Percentiles rank a stretch among this genome's conserved stretches.
These are phyloP conservation scores for Echinometra lucunter DNA, from an alignment of 53 echinoderm and acorn worm species.

Conservation along the genomic window DNA sequence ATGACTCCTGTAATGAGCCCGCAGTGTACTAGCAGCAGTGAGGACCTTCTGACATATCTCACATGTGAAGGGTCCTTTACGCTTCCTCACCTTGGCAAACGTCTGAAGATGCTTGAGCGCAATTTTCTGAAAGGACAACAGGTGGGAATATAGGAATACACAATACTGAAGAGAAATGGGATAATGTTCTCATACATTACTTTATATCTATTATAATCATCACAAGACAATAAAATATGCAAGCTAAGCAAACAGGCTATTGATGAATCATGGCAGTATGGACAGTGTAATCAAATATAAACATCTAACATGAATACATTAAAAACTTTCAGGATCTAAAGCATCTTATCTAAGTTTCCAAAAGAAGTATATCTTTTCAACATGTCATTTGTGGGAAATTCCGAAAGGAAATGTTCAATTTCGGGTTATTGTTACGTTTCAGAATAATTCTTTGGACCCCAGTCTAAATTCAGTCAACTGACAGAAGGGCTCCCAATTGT, in stretches of 20 bases:
- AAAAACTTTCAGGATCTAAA: too few relatives aligned
- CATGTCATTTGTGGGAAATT: too few relatives aligned
- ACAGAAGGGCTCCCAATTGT: background rate
- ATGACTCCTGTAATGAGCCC: slow-evolving; percentile 96
- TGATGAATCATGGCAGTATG: too few relatives aligned
- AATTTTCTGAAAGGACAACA: slow-evolving; percentile 74
- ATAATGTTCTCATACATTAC: background rate
- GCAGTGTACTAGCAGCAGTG: slow-evolving; percentile 90
- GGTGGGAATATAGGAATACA: background rate
- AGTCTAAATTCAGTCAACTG: background rate
- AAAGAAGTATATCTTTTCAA: too few relatives aligned
- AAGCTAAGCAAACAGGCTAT: background rate
- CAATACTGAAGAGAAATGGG: background rate
- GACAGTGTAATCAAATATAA: too few relatives aligned
- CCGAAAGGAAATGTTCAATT: background rate
- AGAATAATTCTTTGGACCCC: too few relatives aligned
- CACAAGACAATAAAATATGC: background rate
- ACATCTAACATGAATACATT: too few relatives aligned
- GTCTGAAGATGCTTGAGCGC: slow-evolving; percentile 79
- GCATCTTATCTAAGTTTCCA: too few relatives aligned
- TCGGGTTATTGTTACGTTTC: background rate
- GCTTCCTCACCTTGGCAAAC: slow-evolving; percentile 75
- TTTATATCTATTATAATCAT: background rate
- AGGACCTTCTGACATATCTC: slow-evolving; percentile 89
- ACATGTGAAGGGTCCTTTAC: slow-evolving; percentile 90